Evolutionary conservation across 2,888 invertebrate species (phyloP).

Genomic region (Ferdinandea cuprea): DNA sequence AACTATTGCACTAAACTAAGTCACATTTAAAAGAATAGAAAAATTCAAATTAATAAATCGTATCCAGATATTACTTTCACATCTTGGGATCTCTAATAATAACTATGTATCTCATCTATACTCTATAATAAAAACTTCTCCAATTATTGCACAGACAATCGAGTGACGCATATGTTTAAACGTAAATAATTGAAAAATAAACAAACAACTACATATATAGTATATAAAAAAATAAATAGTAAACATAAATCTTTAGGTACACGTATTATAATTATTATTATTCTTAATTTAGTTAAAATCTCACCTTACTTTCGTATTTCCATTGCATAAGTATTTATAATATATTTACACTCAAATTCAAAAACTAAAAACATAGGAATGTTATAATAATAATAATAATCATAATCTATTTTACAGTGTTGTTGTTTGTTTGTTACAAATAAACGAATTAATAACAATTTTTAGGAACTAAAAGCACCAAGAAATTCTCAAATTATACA

Average conservation of each 20-base stretch:
- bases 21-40: too few relatives aligned
- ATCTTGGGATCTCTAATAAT: neutral
- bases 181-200: constrained; percentile 10
- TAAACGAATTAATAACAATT: constrained; percentile 43
- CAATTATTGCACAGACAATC: neutral
- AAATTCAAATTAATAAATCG: too few relatives aligned
- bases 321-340: constrained; percentile 2
- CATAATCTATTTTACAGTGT: too few relatives aligned
- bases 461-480: constrained; percentile 75
- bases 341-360: constrained; percentile 59
- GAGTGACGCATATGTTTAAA: neutral
- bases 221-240: constrained; percentile 45
- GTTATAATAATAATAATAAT: constrained; percentile 1
- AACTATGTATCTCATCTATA: neutral
- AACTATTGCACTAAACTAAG: too few relatives aligned
- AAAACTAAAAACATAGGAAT: neutral
- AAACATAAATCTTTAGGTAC: constrained; percentile 64
- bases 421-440: too few relatives aligned
- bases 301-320: constrained; percentile 26
- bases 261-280: constrained; percentile 70
- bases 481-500: constrained; percentile 41
- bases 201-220: too few relatives aligned
- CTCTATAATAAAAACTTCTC: neutral
- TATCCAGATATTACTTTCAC: too few relatives aligned
- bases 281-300: constrained; percentile 51